A percentile compares a stretch with the other conserved stretches of the same genome.
These are phyloP conservation scores for Aphyosemion australe DNA, from an alignment of 2,113 vertebrate species.

Conservation along the genomic window DNA sequence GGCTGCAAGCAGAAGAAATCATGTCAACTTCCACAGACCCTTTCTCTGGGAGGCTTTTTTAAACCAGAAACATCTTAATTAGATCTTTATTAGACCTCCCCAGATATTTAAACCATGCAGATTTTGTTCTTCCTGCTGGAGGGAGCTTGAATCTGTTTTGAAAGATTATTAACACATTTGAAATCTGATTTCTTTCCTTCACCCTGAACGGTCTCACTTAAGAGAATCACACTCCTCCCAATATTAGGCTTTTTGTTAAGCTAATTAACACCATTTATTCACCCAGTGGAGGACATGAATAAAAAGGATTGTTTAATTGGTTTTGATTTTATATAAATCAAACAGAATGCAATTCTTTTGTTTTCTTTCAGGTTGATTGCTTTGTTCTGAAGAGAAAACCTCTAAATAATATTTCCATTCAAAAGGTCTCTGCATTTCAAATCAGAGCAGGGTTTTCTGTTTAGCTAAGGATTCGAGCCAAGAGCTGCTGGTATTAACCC, in stretches of 20 bases:
- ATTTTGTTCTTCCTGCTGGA: neutral
- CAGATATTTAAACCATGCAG: neutral
- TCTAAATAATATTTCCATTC: neutral
- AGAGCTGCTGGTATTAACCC: conserved; percentile 27
- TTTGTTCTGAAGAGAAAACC: neutral
- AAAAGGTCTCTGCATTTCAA: neutral
- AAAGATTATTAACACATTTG: neutral
- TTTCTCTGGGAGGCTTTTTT: neutral
- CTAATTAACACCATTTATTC: neutral
- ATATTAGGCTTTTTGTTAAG: neutral
- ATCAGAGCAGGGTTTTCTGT: conserved; percentile 41
- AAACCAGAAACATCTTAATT: neutral
- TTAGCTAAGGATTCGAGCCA: conserved; percentile 28
- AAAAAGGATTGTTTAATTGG: neutral
- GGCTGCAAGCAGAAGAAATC: neutral
- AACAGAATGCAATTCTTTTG: neutral
- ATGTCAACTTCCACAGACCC: neutral
- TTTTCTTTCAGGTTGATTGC: neutral
- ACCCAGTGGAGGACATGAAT: neutral
- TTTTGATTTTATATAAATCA: neutral
- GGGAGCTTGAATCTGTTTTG: neutral
- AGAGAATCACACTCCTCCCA: neutral
- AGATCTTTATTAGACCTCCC: neutral
- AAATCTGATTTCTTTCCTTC: no score
- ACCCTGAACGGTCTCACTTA: no score